phyloP scores from a whole-genome alignment of 2,888 invertebrate species.

The Malthinus flaveolus region DNA sequence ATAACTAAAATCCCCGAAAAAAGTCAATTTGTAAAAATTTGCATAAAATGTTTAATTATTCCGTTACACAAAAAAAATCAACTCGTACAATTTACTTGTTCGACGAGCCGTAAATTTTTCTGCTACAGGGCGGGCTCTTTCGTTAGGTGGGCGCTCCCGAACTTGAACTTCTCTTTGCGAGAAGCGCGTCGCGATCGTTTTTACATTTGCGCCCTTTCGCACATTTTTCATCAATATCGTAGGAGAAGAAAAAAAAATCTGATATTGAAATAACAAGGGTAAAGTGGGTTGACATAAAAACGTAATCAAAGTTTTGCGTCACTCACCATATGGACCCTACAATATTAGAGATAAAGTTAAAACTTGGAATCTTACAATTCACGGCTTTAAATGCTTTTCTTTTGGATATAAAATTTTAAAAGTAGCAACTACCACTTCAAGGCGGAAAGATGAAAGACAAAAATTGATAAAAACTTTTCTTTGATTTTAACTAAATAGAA shows the following conservation, averaged over 20 bases:
- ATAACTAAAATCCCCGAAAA: no score
- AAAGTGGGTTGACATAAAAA: constrained; percentile 44
- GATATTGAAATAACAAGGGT: constrained; percentile 49
- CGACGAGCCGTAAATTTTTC: no score
- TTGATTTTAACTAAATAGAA: no score
- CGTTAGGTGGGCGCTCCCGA: not conserved
- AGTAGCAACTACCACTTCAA: constrained; percentile 8
- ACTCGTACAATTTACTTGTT: no score
- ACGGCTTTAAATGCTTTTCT: constrained; percentile 21
- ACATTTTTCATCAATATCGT: constrained; percentile 45
- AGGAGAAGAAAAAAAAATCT: constrained; percentile 40
- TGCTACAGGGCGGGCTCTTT: no score
- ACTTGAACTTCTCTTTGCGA: constrained; percentile 25
- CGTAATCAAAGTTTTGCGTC: constrained; percentile 46
- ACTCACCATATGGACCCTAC: constrained; percentile 45
- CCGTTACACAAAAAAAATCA: not conserved
- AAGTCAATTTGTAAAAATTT: not conserved
- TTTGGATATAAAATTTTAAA: constrained; percentile 19
- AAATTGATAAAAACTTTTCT: not conserved
- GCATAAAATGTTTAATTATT: constrained; percentile 1
- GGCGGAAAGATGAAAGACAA: constrained; percentile 12
- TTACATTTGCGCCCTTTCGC: constrained; percentile 37
- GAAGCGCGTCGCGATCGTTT: constrained; percentile 41
- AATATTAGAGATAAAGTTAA: constrained; percentile 36
- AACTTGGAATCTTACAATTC: constrained; percentile 27